phyloP scores from a whole-genome alignment of 2,797 vertebrate species.

The Tokudaia tokunoshimensis region DNA sequence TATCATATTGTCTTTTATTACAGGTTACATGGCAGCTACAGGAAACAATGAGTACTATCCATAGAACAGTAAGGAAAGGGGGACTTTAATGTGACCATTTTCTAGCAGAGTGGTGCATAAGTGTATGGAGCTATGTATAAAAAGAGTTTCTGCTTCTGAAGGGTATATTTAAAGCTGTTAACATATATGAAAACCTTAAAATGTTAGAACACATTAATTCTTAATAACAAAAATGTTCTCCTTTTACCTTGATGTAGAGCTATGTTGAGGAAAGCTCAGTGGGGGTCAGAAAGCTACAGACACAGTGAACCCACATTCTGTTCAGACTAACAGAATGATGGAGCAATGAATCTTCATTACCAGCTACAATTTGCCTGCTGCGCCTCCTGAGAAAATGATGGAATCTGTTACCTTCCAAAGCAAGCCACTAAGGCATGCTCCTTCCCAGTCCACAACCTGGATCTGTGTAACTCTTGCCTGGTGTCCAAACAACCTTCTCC shows the following conservation, averaged over 20 bases:
- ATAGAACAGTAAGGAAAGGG: background rate
- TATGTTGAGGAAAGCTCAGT: slow-evolving; percentile 6
- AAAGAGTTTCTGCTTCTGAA: slow-evolving; percentile 1
- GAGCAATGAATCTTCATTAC: slow-evolving; percentile 46
- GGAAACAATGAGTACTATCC: background rate
- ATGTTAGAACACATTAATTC: background rate
- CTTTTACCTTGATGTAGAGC: slow-evolving; percentile 26
- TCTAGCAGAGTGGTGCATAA: background rate
- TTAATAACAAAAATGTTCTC: slow-evolving; percentile 38
- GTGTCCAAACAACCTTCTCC: background rate
- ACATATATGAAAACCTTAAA: slow-evolving; percentile 14
- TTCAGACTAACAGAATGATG: background rate
- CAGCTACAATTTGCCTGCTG: slow-evolving; percentile 18
- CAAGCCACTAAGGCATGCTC: background rate
- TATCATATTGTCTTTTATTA: background rate
- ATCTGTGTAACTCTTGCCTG: background rate
- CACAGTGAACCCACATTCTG: slow-evolving; percentile 2
- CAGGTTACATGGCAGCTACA: background rate
- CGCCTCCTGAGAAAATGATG: background rate
- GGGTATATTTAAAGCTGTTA: background rate
- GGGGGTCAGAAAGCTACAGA: slow-evolving; percentile 41
- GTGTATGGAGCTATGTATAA: background rate
- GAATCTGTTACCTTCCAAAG: background rate
- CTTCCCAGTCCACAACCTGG: background rate
- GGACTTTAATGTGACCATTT: background rate